A percentile compares a stretch with the other conserved stretches of the same genome.
Evolutionary conservation across 2,888 invertebrate species (phyloP).

Genomic region (Eumacrocentrus americanus): DNA sequence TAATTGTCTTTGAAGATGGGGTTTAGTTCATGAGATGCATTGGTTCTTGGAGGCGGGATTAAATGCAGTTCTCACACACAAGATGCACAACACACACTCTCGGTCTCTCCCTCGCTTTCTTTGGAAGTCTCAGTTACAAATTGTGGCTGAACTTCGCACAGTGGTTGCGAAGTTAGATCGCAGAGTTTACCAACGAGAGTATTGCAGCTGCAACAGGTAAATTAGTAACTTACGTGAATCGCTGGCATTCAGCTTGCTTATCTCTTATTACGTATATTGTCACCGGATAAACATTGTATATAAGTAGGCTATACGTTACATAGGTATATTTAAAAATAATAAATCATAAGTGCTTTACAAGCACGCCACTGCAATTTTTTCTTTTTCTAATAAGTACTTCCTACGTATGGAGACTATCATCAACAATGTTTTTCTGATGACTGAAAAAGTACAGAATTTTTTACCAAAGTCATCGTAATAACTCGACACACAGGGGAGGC

Average conservation of each 20-base stretch:
- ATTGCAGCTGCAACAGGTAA: conserved; percentile 16
- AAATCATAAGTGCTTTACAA: background rate
- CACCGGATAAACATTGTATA: too few relatives aligned
- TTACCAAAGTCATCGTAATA: conserved; percentile 15
- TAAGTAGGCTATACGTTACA: too few relatives aligned
- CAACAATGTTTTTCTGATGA: background rate
- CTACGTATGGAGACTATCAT: background rate
- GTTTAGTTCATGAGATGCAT: background rate
- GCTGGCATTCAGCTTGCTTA: background rate
- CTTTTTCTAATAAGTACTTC: too few relatives aligned
- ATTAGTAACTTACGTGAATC: conserved; percentile 16
- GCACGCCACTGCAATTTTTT: background rate
- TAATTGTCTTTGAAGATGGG: background rate
- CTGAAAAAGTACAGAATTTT: background rate
- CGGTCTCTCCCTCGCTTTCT: background rate
- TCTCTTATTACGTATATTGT: background rate
- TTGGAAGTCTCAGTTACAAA: conserved; percentile 7
- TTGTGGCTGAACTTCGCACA: background rate
- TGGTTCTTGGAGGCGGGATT: background rate
- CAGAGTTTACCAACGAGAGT: background rate
- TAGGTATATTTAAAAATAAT: background rate
- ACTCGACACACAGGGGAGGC: too few relatives aligned
- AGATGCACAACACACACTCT: background rate
- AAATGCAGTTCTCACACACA: background rate
- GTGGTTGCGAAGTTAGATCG: conserved; percentile 9